These are phyloP conservation scores for Onychorhynchus coronatus DNA, from an alignment of 2,113 vertebrate species.

Conservation along the genomic window DNA sequence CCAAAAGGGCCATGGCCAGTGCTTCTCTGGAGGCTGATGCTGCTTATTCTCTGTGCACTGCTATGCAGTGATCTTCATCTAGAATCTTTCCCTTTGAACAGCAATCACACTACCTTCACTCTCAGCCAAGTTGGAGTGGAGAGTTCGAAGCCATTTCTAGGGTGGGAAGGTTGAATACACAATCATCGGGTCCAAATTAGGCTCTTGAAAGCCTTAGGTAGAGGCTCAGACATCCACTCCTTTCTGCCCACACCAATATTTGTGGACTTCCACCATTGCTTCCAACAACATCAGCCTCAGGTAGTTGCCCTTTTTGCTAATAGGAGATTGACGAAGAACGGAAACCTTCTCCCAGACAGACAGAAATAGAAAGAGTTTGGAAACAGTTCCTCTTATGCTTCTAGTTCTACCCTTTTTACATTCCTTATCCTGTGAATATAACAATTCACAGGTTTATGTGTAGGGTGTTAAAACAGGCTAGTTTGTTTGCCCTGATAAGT, in stretches of 20 bases:
- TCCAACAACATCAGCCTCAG: not conserved
- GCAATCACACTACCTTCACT: not conserved
- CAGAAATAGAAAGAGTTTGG: not conserved
- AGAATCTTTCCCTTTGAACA: not conserved
- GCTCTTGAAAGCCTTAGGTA: not conserved
- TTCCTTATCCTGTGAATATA: not conserved
- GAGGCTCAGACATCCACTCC: not conserved
- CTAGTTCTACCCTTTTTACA: not conserved
- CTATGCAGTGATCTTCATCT: not conserved
- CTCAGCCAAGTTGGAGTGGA: not conserved
- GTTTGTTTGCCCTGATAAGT: not conserved
- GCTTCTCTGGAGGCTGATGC: not conserved
- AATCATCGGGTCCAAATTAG: not conserved
- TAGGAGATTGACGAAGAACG: not conserved
- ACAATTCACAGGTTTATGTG: too few relatives aligned
- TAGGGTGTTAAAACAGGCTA: not conserved
- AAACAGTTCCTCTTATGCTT: not conserved
- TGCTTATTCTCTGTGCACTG: not conserved
- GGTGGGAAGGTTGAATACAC: not conserved
- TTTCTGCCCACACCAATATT: not conserved
- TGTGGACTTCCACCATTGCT: not conserved
- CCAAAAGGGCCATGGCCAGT: accelerated
- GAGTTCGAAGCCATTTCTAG: not conserved
- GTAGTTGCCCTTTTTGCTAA: not conserved
- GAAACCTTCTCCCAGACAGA: not conserved